These are phyloP conservation scores for Phymatocera aterrima DNA, from an alignment of 2,888 invertebrate species.

Conservation along the genomic window DNA sequence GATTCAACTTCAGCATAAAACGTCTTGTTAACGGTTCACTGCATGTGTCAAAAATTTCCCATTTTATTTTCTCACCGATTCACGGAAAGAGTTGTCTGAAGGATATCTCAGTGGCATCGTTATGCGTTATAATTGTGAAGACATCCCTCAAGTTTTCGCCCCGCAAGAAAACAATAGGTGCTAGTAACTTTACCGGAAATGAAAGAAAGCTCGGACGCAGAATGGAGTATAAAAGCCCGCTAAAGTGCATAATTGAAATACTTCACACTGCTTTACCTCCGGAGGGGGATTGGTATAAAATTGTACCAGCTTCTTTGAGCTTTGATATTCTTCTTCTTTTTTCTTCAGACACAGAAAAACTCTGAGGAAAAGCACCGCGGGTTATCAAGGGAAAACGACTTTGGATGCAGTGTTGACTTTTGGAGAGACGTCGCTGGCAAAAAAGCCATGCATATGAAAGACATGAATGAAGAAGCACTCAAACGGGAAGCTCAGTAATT, in stretches of 20 bases:
- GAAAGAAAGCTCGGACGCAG: neutral
- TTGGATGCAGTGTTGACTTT: neutral
- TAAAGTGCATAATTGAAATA: conserved; percentile 21
- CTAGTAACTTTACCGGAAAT: neutral
- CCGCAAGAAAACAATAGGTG: neutral
- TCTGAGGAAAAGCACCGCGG: neutral
- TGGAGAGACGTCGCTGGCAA: neutral
- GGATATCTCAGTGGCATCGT: too few species aligned
- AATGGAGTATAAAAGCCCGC: neutral
- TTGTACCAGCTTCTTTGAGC: neutral
- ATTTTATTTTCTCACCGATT: too few species aligned
- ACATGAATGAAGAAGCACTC: neutral
- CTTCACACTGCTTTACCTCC: neutral
- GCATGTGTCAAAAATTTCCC: too few species aligned
- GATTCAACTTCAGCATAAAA: neutral
- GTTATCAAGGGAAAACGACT: conserved; percentile 11
- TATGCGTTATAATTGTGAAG: too few species aligned
- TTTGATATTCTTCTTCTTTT: neutral
- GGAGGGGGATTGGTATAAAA: neutral
- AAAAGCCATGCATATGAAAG: neutral
- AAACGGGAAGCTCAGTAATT: neutral
- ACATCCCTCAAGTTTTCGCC: too few species aligned
- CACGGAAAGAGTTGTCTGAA: too few species aligned
- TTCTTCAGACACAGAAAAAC: neutral
- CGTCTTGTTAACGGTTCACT: neutral